Evolutionary conservation across 1,140 invertebrate genomes (phyloP).

Genomic region (Vanessa tameamea): DNA sequence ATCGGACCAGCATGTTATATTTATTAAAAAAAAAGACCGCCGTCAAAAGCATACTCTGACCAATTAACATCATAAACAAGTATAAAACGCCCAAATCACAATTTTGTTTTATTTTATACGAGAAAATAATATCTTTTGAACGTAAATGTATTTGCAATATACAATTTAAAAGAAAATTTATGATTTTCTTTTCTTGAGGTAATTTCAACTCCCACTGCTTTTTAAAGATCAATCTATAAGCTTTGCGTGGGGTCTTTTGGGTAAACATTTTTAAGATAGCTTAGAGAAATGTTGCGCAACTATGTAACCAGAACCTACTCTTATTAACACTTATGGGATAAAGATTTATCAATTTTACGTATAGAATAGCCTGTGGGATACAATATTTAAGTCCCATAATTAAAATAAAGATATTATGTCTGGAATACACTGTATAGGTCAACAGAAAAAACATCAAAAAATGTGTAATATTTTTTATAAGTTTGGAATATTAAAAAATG

Average conservation of each 20-base stretch:
- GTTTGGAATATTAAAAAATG: too few relatives aligned
- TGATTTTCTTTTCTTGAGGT: neutral
- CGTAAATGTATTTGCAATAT: neutral
- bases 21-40: neutral
- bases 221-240: neutral
- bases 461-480: too few relatives aligned
- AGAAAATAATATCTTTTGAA: neutral
- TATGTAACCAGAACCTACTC: slow-evolving; percentile 16
- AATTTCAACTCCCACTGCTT: neutral
- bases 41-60: neutral
- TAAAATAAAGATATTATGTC: too few relatives aligned
- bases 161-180: neutral
- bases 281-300: slow-evolving; percentile 1
- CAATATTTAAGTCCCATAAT: too few relatives aligned
- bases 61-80: neutral
- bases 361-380: too few relatives aligned
- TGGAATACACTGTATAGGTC: too few relatives aligned
- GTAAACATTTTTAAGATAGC: slow-evolving; percentile 10
- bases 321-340: neutral
- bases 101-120: neutral
- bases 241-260: slow-evolving; percentile 21
- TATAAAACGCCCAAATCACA: neutral
- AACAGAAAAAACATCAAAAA: too few relatives aligned
- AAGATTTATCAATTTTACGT: neutral
- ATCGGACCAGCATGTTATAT: neutral